Evolutionary conservation across 2,113 vertebrate genomes (phyloP), one percentile per base, ranked within the genome.

Genomic region (Rutilus rutilus): DNA sequence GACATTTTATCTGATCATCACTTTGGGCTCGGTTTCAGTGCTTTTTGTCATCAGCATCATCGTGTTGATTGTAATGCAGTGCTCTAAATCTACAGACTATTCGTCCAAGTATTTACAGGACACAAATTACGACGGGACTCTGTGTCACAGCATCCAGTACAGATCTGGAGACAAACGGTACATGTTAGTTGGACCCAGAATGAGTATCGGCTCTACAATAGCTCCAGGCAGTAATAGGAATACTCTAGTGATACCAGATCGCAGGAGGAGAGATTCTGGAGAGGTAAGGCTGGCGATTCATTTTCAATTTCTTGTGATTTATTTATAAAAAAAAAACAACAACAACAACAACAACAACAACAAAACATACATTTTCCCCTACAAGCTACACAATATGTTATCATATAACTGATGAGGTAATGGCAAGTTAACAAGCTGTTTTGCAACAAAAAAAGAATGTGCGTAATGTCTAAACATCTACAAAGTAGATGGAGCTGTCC

Each of bases 151-250:
- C 39, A 42, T 42, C 39, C 88, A 89, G 76, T 90, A 90, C 85
- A 87, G 88, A 87, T 89, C 89, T 4, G 89, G 89, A 82, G 86
- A 90, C 73, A 90, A 90, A 83, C 84, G 77, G 2, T 90, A 90
- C 81, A 89, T 90, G 89, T 73, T 89, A 84, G 88, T 90, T 83
- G 88, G 90, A 85, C 88, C 90, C 47, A 87, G 86, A 86, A 87
- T 87, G 88, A 88, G 88, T 62, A 84, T 84, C 7, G 85, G 90
- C 17, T 90, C 88, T 23, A 90, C 87, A 59, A 62, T 90, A 62
- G 85, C 78, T 1, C 78, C 88, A 1, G 82, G 85, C 36, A 90
- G 89, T 79, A 91, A 90, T 81, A 42, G 88, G 15, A 91, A 90
- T 54, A 91, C 90, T 39, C 57, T 91, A n/a, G 88, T 91, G 12